Evolutionary conservation across 1,140 invertebrate genomes (phyloP), one percentile per base, ranked within the genome.

Genomic region (Anastrepha ludens): DNA sequence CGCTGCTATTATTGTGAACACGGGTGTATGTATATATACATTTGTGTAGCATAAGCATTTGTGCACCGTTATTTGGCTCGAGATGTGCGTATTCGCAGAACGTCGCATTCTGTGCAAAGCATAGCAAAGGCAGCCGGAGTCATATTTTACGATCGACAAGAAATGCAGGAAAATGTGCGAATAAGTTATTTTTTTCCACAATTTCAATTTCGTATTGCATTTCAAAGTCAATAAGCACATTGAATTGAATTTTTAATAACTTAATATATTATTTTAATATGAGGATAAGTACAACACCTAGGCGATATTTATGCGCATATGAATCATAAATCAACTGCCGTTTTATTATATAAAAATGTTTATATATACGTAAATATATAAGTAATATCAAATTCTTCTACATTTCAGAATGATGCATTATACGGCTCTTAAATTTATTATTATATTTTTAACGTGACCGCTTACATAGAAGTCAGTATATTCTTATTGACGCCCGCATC

Each of bases 201-300:
- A 47, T 74, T 17, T 11, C 17, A 74, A 64, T 74, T 74, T 50
- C n/a, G 47, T 39, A 74, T 74, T 74, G 70, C 70, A 74, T 50
- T 74, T 74, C 70, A 74, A 74, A 74, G 44, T 74, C 44, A 41
- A 74, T 74, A 47, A 47, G 70, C 41, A n/a, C 70, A 41, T 74
- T 47, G 70, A 74, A 74, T 74, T 74, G 70, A 50, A 74, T 74
- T 74, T 17, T 74, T 74, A 74, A 74, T 74, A 74, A 74, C 70
- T 74, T 74, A 74, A 67, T 67, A 67, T 29, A 29, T 29, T 29
- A 29, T 67, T 74, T 74, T 70, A 44, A 70, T 70, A 74, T 74
- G 44, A 15, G 3, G 15, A 39, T 15, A n/a, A 15, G 7, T 74
- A 74, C 39, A 47, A 44, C 17, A 74, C 47, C 13, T 74, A 29